phyloP scores from a whole-genome alignment of 2,888 invertebrate genomes.

The Apoda limacodes region DNA sequence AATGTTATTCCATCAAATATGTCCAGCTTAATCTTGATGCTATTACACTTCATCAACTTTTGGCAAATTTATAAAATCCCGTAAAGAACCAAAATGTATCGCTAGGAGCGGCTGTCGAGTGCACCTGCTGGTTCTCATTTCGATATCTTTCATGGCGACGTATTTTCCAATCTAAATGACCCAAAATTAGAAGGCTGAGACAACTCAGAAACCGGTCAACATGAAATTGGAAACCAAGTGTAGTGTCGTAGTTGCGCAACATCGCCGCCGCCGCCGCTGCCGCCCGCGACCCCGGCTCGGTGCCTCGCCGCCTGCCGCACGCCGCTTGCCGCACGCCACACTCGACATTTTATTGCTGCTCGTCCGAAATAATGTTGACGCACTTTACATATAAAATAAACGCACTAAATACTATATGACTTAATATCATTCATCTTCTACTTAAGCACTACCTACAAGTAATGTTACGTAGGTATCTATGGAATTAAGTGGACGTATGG shows the following conservation, averaged over 20 bases:
- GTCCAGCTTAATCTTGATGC: too few species aligned
- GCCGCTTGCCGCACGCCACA: constrained; percentile 13
- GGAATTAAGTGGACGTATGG: too few species aligned
- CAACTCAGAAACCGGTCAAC: constrained; percentile 67
- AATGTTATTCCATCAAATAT: too few species aligned
- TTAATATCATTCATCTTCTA: too few species aligned
- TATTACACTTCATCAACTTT: too few species aligned
- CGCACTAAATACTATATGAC: constrained; percentile 22
- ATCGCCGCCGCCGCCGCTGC: constrained; percentile 50
- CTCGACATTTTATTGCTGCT: constrained; percentile 43
- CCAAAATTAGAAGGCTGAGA: constrained; percentile 68
- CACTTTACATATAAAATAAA: constrained; percentile 34
- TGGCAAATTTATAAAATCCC: too few species aligned
- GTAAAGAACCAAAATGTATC: too few species aligned
- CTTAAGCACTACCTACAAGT: too few species aligned
- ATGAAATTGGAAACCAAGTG: constrained; percentile 70
- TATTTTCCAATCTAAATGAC: constrained; percentile 67
- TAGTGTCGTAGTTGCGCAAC: constrained; percentile 63
- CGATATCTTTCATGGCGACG: constrained; percentile 38
- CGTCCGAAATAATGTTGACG: constrained; percentile 57
- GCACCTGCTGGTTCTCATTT: constrained; percentile 28
- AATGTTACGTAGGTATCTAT: too few species aligned
- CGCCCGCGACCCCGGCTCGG: constrained; percentile 37
- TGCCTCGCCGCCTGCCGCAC: constrained; percentile 46
- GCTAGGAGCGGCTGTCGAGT: too few species aligned